Evolutionary conservation across 2,113 vertebrate genomes (phyloP).

Genomic region (Anguilla rostrata): DNA sequence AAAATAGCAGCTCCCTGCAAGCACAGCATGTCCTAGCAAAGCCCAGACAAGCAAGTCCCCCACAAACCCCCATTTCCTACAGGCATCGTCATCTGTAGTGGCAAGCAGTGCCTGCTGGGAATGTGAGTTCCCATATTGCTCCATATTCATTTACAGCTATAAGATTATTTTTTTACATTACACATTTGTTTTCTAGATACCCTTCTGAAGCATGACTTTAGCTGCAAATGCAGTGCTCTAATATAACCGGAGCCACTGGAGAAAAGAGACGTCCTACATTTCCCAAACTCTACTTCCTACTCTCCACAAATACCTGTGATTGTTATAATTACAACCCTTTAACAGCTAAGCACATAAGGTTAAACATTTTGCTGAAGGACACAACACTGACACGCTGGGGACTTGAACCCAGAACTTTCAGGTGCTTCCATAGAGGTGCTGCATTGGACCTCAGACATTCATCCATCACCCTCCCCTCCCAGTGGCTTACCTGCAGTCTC

Average conservation of each 20-base stretch:
- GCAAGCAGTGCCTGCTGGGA: background rate
- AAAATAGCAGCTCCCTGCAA: background rate
- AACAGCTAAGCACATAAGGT: background rate
- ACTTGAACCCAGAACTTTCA: background rate
- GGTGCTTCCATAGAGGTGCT: background rate
- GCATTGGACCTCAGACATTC: background rate
- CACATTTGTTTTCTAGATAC: background rate
- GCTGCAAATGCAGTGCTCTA: background rate
- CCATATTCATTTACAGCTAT: background rate
- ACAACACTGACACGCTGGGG: background rate
- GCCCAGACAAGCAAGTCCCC: background rate
- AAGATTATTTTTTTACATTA: background rate
- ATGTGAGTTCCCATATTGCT: background rate
- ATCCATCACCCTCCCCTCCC: background rate
- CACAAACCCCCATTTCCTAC: background rate
- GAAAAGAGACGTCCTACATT: background rate
- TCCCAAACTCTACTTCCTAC: background rate
- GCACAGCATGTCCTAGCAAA: background rate
- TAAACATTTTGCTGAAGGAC: background rate
- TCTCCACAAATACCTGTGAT: background rate
- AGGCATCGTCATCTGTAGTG: background rate
- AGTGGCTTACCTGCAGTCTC: conserved; percentile 35
- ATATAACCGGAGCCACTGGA: background rate
- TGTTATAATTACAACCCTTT: background rate
- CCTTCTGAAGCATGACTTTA: background rate